Base-by-base conservation (phyloP, 2,113 vertebrate species). In the Cebidichthys violaceus region DNA sequence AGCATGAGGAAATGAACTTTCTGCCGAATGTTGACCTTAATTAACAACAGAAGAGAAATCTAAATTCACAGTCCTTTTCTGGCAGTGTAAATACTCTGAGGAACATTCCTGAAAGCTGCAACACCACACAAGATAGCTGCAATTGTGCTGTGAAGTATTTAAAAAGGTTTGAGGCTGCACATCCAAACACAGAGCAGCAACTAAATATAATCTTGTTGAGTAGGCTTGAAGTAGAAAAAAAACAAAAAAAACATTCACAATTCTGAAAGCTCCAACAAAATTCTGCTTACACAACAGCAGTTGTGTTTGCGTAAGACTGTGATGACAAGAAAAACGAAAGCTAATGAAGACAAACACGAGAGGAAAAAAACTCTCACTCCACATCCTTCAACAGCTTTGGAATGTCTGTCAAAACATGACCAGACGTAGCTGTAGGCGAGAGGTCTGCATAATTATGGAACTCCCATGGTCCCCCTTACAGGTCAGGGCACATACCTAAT, bases 361-460 rank as follows among this genome's bases (percentile, higher is more conserved):
- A 77, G 77, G 82, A 78, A 83, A 68, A 88, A 83, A 78, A 39
- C 20, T 39, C 79, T 86, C 78, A 47, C 33, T 52, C 74, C 20
- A 72, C 71, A 80, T 92, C 88, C 59, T 62, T 90, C 82, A 90
- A 61, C 87, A 82, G 76, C 85, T 85, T 52, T 79, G 85, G 90
- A 86, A 86, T 90, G 81, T 86, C 90, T 92, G 88, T 91, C 91
- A 90, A 90, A 91, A 92, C 91, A 89, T 37, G 82, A 90, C 64
- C 89, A 91, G 86, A 90, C 79, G 47, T 57, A 52, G 90, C 88
- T 86, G 82, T 24, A 64, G 91, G 88, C 83, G 1, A 86, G 76
- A 90, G 74, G 76, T 79, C 79, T 76, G 80, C 33, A 62, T 81
- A 77, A 90, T 89, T 86, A 85, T 29, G 45, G 70, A 72, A 31